phyloP scores from a whole-genome alignment of 2,797 vertebrate species.

The Enteromius unitaeniatus region DNA sequence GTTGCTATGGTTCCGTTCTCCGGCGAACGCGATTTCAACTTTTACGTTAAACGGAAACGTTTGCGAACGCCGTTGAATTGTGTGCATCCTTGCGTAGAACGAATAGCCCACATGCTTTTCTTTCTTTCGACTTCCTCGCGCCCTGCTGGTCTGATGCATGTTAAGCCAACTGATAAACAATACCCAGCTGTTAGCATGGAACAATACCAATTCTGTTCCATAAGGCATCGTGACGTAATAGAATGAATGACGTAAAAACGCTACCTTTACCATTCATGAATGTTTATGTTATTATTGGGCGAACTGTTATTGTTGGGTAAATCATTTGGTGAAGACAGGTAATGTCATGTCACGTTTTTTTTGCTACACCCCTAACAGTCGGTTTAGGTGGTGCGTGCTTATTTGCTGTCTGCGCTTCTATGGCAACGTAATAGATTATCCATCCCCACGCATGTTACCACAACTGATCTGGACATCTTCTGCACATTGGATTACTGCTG shows the following conservation, averaged over 20 bases:
- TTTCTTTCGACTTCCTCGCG: not conserved
- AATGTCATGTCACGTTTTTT: constrained; percentile 30
- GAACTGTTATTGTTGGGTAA: constrained; percentile 22
- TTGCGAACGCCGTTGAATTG: not conserved
- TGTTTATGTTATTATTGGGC: not conserved
- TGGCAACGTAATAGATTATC: constrained; percentile 88
- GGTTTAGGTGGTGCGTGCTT: constrained; percentile 81
- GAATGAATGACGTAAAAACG: constrained; percentile 26
- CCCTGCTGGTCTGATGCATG: not conserved
- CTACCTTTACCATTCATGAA: constrained; percentile 19
- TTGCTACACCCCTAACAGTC: constrained; percentile 52
- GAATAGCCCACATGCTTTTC: not conserved
- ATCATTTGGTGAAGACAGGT: constrained; percentile 34
- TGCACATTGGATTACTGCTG: constrained; percentile 82
- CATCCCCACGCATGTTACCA: constrained; percentile 85
- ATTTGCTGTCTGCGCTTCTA: constrained; percentile 85
- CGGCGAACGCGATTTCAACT: not conserved
- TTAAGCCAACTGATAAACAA: constrained; percentile 13
- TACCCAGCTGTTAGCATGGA: constrained; percentile 9
- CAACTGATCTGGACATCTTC: constrained; percentile 80
- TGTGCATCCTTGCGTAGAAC: not conserved
- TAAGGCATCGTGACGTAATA: constrained; percentile 14
- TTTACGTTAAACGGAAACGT: not conserved
- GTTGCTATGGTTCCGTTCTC: constrained; percentile 16
- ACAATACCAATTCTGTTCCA: not conserved